Conservation (phyloP, 1,140 invertebrate genomes). For the Venturia canescens region DNA sequence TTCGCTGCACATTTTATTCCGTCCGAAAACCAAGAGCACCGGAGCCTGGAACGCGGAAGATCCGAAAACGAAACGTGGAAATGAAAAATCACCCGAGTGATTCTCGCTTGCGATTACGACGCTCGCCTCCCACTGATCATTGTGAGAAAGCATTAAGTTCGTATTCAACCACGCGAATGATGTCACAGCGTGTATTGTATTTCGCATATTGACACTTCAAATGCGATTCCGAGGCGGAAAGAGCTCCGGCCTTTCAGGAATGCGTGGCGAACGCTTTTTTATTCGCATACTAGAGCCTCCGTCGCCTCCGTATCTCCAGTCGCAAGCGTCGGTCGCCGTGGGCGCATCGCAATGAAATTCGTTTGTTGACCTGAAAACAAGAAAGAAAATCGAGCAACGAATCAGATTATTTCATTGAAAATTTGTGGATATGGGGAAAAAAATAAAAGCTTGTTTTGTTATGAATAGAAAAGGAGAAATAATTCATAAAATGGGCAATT, state of each 20-base stretch:
- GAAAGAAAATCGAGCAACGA: no score
- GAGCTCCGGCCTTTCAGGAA: conserved; percentile 66
- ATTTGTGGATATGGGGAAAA: no score
- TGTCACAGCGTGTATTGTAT: conserved; percentile 67
- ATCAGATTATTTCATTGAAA: no score
- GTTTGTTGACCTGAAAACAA: neutral
- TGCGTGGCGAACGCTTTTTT: conserved; percentile 54
- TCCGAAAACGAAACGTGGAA: neutral
- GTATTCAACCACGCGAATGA: conserved; percentile 52
- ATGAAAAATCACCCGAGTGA: neutral
- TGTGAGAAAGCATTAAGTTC: neutral
- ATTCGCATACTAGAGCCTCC: neutral
- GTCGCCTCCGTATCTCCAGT: no score
- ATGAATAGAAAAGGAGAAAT: no score
- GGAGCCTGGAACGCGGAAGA: neutral
- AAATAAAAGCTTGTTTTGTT: no score
- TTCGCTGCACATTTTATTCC: neutral
- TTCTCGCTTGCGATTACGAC: neutral
- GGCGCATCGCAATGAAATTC: conserved; percentile 17
- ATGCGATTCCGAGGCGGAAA: conserved; percentile 61
- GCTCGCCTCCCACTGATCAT: neutral
- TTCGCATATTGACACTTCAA: conserved; percentile 68
- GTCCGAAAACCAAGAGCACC: neutral
- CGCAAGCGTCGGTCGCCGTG: neutral
- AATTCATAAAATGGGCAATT: no score